phyloP scores from a whole-genome alignment of 2,888 invertebrate species.

The Elysia crispata region DNA sequence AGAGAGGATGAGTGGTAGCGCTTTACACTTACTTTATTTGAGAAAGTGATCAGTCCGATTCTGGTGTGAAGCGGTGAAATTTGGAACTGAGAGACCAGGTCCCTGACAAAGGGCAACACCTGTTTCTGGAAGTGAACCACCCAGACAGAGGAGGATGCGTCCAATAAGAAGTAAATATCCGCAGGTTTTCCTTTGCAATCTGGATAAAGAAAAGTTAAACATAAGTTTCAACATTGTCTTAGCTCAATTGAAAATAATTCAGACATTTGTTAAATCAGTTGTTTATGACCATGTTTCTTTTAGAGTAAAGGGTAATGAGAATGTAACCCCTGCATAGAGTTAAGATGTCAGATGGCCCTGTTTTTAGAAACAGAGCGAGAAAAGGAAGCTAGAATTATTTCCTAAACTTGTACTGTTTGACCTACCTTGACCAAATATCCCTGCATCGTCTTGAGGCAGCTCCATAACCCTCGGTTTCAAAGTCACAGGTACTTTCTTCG shows the following conservation, averaged over 20 bases:
- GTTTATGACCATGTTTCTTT: no score
- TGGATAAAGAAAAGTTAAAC: conserved; percentile 17
- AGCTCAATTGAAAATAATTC: no score
- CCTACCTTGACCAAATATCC: conserved; percentile 7
- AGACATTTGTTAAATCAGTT: no score
- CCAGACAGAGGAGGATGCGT: conserved; percentile 50
- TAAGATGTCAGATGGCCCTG: no score
- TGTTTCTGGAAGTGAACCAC: conserved; percentile 35
- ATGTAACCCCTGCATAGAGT: no score
- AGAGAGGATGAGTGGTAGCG: no score
- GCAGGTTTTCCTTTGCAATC: conserved; percentile 51
- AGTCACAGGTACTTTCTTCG: no score
- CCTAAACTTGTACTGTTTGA: no score
- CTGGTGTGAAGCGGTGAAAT: conserved; percentile 54
- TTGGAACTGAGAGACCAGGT: conserved; percentile 52
- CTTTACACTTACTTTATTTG: conserved; percentile 32
- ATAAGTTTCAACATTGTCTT: no score
- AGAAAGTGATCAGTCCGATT: conserved; percentile 53
- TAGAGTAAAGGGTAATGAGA: no score
- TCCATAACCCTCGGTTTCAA: background rate
- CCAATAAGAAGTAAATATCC: conserved; percentile 55
- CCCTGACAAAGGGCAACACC: conserved; percentile 50
- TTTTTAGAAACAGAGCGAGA: no score
- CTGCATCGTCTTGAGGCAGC: background rate
- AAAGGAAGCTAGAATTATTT: no score